Evolutionary conservation across 2,113 vertebrate species (phyloP).

Genomic region (Mellivora capensis): DNA sequence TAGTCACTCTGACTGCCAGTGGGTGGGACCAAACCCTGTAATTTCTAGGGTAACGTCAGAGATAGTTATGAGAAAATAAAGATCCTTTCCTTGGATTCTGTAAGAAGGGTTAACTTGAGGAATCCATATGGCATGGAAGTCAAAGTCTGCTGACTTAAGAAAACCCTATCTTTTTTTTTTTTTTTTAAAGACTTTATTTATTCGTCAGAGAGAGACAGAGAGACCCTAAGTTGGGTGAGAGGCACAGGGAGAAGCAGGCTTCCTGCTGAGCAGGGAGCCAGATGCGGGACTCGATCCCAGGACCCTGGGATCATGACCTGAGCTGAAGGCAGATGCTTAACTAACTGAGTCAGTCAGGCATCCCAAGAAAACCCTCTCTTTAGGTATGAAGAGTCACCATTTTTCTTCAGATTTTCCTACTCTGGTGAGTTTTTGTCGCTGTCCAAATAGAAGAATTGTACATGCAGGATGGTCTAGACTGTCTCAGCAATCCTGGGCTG

Average conservation of each 20-base stretch:
- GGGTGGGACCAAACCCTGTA: background rate
- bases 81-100: background rate
- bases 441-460: background rate
- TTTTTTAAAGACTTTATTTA: too few relatives aligned
- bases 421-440: background rate
- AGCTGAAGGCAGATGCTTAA: too few relatives aligned
- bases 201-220: too few relatives aligned
- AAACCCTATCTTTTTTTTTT: too few relatives aligned
- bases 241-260: too few relatives aligned
- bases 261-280: too few relatives aligned
- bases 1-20: background rate
- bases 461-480: background rate
- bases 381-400: background rate
- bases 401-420: background rate
- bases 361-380: background rate
- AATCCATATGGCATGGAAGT: background rate
- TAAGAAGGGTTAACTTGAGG: background rate
- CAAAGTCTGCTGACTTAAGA: background rate
- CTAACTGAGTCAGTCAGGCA: too few relatives aligned
- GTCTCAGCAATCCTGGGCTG: background rate
- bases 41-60: background rate
- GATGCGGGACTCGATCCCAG: too few relatives aligned
- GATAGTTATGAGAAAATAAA: background rate
- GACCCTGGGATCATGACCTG: too few relatives aligned
- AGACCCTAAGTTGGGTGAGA: too few relatives aligned